Base-by-base conservation (phyloP, 1,140 invertebrate genomes). In the Hyles vespertilio region DNA sequence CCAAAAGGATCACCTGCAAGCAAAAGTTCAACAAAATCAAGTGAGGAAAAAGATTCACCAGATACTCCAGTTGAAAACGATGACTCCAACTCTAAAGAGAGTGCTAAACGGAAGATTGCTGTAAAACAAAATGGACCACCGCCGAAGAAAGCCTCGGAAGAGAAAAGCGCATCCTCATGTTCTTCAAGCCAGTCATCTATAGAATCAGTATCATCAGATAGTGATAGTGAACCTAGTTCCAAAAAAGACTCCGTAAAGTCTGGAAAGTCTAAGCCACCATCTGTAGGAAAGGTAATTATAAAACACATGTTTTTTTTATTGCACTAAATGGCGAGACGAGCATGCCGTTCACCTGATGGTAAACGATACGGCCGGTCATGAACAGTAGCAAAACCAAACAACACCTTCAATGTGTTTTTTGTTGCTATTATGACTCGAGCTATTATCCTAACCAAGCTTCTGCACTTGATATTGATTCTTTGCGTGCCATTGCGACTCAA, bases 11-110 rank as follows among this genome's bases (percentile, higher is more conserved):
- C 77, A 48, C 77, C 80, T 1, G 89, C 70, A 60, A 73, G 67
- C 51, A 80, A 76, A 67, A 72, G 87, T 68, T 77, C 68, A 12
- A 73, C 70, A 34, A 87, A 81, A 51, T 84, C 79, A n/a, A 81
- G 76, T 56, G 80, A 83, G 12, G 82, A 84, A 8, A 88, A 86
- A 46, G 74, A 79, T 33, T 74, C 72, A 40, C 77, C 75, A 3
- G 40, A 71, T 11, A 74, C 70, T 9, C 51, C 68, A 33, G 58
- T 67, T 48, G 87, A 69, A 63, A 90, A 66, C 74, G 92, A 85
- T 65, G 84, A 84, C 67, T 89, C 81, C n/a, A 88, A 87, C 58
- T 74, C 64, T 54, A 90, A 90, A 67, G 84, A 87, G 8, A 88
- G 79, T 63, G 72, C 74, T 12, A 89, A 89, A 61, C 58, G 72